A percentile compares a stretch with the other conserved stretches of the same genome.
Conservation (phyloP, 2,113 vertebrate genomes). For the Nipponia nippon region DNA sequence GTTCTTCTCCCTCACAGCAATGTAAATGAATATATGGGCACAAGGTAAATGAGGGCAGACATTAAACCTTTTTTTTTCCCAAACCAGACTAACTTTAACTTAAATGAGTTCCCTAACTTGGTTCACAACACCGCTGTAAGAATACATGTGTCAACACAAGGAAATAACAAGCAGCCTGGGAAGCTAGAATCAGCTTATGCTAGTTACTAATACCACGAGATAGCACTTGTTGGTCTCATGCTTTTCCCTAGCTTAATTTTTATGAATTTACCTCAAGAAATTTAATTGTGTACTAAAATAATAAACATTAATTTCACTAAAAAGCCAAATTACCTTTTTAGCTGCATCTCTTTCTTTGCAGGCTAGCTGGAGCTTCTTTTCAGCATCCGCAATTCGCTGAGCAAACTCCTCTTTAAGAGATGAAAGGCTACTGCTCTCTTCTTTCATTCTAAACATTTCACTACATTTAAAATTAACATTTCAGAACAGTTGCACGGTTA, state of each 20-base stretch:
- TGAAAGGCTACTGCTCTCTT: constrained; percentile 89
- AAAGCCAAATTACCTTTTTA: constrained; percentile 85
- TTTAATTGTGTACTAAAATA: neutral
- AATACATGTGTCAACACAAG: neutral
- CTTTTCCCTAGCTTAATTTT: neutral
- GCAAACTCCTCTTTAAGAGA: constrained; percentile 96
- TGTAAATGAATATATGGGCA: neutral
- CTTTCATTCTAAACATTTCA: constrained; percentile 90
- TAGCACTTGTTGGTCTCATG: neutral
- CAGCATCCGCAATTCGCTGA: constrained; percentile 93
- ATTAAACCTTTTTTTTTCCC: neutral
- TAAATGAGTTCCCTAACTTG: neutral
- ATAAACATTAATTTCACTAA: neutral
- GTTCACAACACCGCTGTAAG: neutral
- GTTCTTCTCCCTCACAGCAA: neutral
- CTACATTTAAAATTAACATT: constrained; percentile 72
- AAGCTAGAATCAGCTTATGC: neutral
- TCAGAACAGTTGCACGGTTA: neutral
- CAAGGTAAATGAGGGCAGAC: neutral
- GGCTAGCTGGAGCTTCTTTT: constrained; percentile 92
- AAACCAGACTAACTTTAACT: neutral
- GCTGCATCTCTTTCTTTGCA: constrained; percentile 96
- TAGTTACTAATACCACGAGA: neutral
- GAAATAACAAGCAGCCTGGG: neutral
- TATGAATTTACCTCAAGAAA: neutral